These are phyloP conservation scores for Oryzias curvinotus DNA, from an alignment of 2,113 vertebrate species.

Conservation along the genomic window DNA sequence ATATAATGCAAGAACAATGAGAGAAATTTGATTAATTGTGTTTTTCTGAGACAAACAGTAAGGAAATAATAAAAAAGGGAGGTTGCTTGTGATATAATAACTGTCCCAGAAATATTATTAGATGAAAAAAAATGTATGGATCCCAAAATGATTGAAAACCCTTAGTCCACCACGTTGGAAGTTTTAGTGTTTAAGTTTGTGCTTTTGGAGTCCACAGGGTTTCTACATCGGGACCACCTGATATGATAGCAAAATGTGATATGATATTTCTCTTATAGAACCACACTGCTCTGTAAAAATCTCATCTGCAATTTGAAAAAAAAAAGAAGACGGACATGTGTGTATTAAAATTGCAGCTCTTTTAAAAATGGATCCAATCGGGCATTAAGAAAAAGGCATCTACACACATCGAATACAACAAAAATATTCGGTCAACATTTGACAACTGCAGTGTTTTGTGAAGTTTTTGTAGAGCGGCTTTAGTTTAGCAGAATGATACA, in stretches of 20 bases:
- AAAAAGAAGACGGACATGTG: constrained; percentile 45
- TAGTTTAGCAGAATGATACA: constrained; percentile 55
- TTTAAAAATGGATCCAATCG: constrained; percentile 48
- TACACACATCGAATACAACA: constrained; percentile 53
- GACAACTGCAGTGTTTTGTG: constrained; percentile 33
- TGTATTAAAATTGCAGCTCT: constrained; percentile 57
- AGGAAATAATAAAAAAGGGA: not conserved
- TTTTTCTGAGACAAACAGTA: too few species aligned
- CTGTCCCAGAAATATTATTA: constrained; percentile 26
- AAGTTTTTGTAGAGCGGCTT: constrained; percentile 44
- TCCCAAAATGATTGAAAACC: constrained; percentile 62
- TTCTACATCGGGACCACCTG: constrained; percentile 45
- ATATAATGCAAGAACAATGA: not conserved
- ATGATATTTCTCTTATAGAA: constrained; percentile 60
- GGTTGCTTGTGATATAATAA: too few species aligned
- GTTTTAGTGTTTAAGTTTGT: constrained; percentile 71
- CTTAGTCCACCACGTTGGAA: constrained; percentile 72
- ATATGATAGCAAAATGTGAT: constrained; percentile 41
- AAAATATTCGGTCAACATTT: constrained; percentile 47
- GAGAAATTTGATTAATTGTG: not conserved
- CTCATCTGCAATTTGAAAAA: constrained; percentile 46
- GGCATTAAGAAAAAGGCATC: constrained; percentile 50
- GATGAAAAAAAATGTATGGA: constrained; percentile 33
- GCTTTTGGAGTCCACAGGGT: constrained; percentile 73
- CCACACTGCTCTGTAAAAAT: constrained; percentile 59